A percentile compares a stretch with the other conserved stretches of the same genome.
These are phyloP conservation scores for Drosophila rellima DNA, from an alignment of 2,888 invertebrate species.

Conservation along the genomic window DNA sequence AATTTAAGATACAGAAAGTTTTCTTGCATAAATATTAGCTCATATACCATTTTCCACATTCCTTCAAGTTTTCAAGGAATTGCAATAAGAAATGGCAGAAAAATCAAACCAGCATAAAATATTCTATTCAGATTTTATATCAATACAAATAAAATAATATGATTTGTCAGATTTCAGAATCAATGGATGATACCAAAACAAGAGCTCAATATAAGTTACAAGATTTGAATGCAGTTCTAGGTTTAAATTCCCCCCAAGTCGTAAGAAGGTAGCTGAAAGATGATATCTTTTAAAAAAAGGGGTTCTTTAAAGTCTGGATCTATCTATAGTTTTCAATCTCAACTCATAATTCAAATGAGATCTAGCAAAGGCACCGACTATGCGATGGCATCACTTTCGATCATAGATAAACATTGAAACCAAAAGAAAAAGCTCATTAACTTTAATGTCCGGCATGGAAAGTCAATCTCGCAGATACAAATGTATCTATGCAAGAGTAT, in stretches of 20 bases:
- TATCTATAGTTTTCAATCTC: conserved; percentile 3
- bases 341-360: conserved; percentile 17
- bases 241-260: background rate
- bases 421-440: conserved; percentile 74
- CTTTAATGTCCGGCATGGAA: conserved; percentile 52
- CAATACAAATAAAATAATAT: too few relatives aligned
- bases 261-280: background rate
- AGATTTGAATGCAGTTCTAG: background rate
- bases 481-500: background rate
- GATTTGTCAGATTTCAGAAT: too few relatives aligned
- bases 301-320: background rate
- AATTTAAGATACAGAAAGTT: too few relatives aligned
- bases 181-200: too few relatives aligned
- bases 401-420: conserved; percentile 56
- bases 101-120: too few relatives aligned
- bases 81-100: too few relatives aligned
- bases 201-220: background rate
- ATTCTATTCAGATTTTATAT: too few relatives aligned
- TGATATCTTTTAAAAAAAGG: background rate
- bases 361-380: conserved; percentile 18
- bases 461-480: conserved; percentile 23
- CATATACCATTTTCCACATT: too few relatives aligned
- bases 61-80: too few relatives aligned
- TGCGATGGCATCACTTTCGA: conserved; percentile 30
- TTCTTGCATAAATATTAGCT: too few relatives aligned